Evolutionary conservation across 2,113 vertebrate species (phyloP), one percentile per base, ranked within the genome.

Genomic region (Perccottus glenii): DNA sequence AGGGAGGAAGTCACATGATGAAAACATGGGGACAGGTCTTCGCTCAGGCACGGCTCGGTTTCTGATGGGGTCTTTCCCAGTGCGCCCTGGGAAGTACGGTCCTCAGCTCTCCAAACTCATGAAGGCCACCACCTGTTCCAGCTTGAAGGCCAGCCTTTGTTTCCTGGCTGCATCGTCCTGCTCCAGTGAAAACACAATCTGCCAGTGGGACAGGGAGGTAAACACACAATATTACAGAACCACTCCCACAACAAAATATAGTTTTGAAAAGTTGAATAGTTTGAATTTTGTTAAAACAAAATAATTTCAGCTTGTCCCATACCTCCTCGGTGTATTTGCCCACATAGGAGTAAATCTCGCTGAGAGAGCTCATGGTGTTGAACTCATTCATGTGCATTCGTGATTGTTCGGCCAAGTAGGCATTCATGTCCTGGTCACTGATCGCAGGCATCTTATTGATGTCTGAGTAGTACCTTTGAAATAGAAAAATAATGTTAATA

Each of bases 41-140:
- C 94, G 94, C 94, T 98, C 97, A 98, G 98, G 98, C 98, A 99
- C 98, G 94, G 97, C 96, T 97, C 95, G 98, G 98, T 98, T 96
- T 98, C 94, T 95, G 94, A 92, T 82, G 84, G 90, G 88, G 94
- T 93, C 94, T 89, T 88, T 95, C 95, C 95, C 95, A 96, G 96
- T 92, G 89, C 93, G 90, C 91, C 94, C 95, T 96, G 95, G 96
- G 94, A 96, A 95, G 93, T 91, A 94, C 86, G 90, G 95, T 96
- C 95, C 95, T 99, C 98, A 99, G 96, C 97, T 99, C 92, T 98
- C 97, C 94, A 98, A 93, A 92, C 95, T 97, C 97, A 99, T 97
- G 93, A 96, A 94, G 92, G 94, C 93, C 94, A 99, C 94, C 95
- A 99, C 96, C 96, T 98, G 95, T 93, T 99, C 96, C 94, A 99